phyloP scores from a whole-genome alignment of 2,888 invertebrate species.

The Abscondita cerata region DNA sequence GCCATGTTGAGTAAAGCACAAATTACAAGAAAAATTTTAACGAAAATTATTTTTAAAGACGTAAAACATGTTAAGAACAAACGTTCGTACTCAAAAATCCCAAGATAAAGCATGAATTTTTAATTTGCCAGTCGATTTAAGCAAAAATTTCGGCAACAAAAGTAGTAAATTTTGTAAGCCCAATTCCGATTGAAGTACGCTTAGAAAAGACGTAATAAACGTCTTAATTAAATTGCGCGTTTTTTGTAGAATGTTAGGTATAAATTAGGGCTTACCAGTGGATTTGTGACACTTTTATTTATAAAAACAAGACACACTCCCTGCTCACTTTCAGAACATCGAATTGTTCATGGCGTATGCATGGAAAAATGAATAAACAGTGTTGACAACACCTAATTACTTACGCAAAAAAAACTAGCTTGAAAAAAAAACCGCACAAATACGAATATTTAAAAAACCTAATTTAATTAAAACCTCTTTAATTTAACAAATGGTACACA shows the following conservation, averaged over 20 bases:
- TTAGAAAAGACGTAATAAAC: background rate
- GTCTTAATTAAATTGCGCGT: background rate
- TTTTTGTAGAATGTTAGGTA: background rate
- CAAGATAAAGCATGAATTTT: conserved; percentile 17
- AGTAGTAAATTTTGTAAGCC: background rate
- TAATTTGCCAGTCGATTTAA: conserved; percentile 4
- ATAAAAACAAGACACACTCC: conserved; percentile 53
- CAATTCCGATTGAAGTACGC: conserved; percentile 21
- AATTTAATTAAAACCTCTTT: too few relatives aligned
- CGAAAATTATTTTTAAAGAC: conserved; percentile 13
- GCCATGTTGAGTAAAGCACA: conserved; percentile 55
- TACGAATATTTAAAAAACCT: too few relatives aligned
- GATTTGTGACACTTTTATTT: conserved; percentile 22
- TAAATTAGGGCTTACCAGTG: conserved; percentile 18
- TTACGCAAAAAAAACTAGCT: too few relatives aligned
- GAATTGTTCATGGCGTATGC: conserved; percentile 56
- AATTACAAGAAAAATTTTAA: conserved; percentile 37
- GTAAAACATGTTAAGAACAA: background rate
- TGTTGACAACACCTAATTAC: conserved; percentile 14
- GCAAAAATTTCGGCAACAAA: conserved; percentile 9
- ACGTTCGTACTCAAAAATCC: conserved; percentile 16
- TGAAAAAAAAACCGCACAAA: too few relatives aligned
- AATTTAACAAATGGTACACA: too few relatives aligned
- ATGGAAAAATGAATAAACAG: conserved; percentile 22
- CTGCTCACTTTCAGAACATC: conserved; percentile 55